Evolutionary conservation across 2,888 invertebrate genomes (phyloP).

Genomic region (Pyrrhia umbra): DNA sequence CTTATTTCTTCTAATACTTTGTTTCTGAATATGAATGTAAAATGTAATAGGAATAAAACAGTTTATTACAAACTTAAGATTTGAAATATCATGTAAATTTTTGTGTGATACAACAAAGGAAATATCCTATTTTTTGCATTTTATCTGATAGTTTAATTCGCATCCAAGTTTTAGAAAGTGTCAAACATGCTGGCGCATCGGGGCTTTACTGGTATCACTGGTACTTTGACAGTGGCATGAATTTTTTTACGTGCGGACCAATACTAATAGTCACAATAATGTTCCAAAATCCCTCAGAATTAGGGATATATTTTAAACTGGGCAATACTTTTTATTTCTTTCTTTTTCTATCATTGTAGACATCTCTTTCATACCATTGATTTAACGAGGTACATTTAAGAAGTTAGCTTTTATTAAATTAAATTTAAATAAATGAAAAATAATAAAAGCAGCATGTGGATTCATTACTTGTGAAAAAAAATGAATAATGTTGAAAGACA

Average conservation of each 20-base stretch:
- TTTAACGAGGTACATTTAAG: constrained; percentile 36
- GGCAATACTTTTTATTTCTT: constrained; percentile 30
- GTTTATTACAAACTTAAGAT: too few relatives aligned
- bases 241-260: too few relatives aligned
- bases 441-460: too few relatives aligned
- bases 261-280: not conserved
- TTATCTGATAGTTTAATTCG: too few relatives aligned
- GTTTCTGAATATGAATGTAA: not conserved
- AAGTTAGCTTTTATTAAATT: constrained; percentile 7
- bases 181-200: too few relatives aligned
- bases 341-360: constrained; percentile 9
- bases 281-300: not conserved
- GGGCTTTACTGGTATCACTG: too few relatives aligned
- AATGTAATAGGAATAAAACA: not conserved
- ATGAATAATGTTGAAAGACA: not conserved
- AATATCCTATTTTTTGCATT: too few relatives aligned
- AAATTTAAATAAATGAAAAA: not conserved
- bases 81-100: too few relatives aligned
- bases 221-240: not conserved
- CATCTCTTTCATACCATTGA: constrained; percentile 56
- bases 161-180: too few relatives aligned
- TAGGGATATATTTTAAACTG: not conserved
- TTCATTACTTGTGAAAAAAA: too few relatives aligned
- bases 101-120: too few relatives aligned
- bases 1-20: not conserved